Evolutionary conservation across 2,113 vertebrate species (phyloP).

Genomic region (Thamnaconus septentrionalis): DNA sequence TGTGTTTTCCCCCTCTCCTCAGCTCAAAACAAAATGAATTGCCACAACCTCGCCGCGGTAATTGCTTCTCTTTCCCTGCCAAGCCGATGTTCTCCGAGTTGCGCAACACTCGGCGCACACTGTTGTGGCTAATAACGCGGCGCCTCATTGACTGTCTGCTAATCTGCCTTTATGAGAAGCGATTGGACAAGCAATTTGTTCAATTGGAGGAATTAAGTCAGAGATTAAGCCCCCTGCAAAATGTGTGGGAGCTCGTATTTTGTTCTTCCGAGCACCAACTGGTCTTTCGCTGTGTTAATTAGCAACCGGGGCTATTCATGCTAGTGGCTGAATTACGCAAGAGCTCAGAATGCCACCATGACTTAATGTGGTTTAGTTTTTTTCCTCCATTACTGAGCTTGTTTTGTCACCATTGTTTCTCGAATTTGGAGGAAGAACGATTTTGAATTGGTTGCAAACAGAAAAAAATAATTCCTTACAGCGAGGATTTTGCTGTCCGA

Average conservation of each 20-base stretch:
- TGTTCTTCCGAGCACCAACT: background rate
- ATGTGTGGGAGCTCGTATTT: conserved; percentile 16
- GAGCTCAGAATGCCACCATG: conserved; percentile 11
- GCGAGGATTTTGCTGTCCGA: no score
- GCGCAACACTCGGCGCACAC: conserved; percentile 23
- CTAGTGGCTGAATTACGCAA: conserved; percentile 19
- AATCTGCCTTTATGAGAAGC: conserved; percentile 51
- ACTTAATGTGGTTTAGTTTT: background rate
- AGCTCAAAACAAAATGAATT: conserved; percentile 35
- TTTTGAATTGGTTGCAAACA: no score
- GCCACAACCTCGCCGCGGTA: conserved; percentile 33
- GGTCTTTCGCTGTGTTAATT: conserved; percentile 18
- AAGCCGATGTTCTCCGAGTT: conserved; percentile 37
- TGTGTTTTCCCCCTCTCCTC: conserved; percentile 5
- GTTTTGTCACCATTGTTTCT: no score
- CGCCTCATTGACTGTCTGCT: conserved; percentile 57
- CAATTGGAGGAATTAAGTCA: conserved; percentile 39
- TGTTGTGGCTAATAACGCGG: conserved; percentile 42
- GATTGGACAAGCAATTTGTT: conserved; percentile 42
- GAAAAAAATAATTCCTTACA: no score
- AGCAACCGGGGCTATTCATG: conserved; percentile 15
- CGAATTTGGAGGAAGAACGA: no score
- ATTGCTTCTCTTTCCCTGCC: conserved; percentile 52
- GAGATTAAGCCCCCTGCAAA: conserved; percentile 27
- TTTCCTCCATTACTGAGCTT: no score